Base-by-base conservation (phyloP, 2,797 vertebrate genomes). In the Otolemur crassicaudatus region DNA sequence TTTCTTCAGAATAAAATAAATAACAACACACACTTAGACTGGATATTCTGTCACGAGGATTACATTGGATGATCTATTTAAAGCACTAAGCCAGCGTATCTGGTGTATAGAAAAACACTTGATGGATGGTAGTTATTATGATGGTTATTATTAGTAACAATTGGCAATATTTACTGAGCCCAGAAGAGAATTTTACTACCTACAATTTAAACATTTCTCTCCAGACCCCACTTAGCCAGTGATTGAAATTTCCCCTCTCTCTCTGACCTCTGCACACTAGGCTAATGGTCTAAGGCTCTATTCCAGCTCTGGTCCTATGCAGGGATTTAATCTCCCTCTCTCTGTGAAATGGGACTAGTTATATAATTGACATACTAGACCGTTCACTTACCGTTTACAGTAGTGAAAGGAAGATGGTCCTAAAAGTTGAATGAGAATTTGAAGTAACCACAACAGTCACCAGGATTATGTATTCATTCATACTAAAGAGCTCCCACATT, bases 1-100 rank as follows among this genome's bases (percentile, higher is more conserved):
- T 92, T 89, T 73, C 70, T 65, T 94, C 27, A 19, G 43, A 93
- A 80, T 75, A 46, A 82, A 92, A 67, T 43, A 13, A 69, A 40
- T n/a, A 53, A 3, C 12, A n/a, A 58, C 10, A 23, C 56, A 61
- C 34, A 46, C 46, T 77, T 60, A 37, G 61, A 76, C 43, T 14
- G 69, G 73, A 67, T 22, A n/a, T 29, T 19, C 37, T 27, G 5
- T 23, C 40, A 13, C 0, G 3, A 93, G 43, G 92, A 40, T 61
- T 49, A 63, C 72, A 82, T 83, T 46, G 90, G 90, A 46, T 80
- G 3, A 4, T 29, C 4, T 49, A n/a, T 34, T 43, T 37, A 87
- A 70, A 61, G 34, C 16, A 23, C 61, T 25, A 81, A 46, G 65
- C 13, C 58, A 49, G 4, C 14, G 16, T 63, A 29, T 27, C 27